phyloP scores from a whole-genome alignment of 2,797 vertebrate species.

The Steatocranus sp. region DNA sequence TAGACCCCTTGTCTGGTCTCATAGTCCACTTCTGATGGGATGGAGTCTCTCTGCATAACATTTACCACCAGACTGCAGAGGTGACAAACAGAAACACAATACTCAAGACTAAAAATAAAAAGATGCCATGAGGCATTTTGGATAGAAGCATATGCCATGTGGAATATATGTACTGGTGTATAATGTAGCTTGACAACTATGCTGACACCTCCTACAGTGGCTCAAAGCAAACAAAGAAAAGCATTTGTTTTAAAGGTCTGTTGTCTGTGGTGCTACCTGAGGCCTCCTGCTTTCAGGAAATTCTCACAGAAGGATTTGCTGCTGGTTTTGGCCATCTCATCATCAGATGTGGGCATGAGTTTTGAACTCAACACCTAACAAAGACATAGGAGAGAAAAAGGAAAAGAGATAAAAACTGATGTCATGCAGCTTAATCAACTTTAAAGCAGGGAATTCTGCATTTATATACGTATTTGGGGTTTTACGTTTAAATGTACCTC shows the following conservation, averaged over 20 bases:
- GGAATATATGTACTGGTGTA: background rate
- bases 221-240: background rate
- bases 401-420: background rate
- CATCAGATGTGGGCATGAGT: constrained; percentile 97
- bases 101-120: background rate
- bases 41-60: constrained; percentile 98
- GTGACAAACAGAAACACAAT: background rate
- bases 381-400: background rate
- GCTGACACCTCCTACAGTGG: background rate
- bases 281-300: constrained; percentile 95
- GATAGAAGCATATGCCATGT: background rate
- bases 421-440: background rate
- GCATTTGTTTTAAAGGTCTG: background rate
- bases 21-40: constrained; percentile 98
- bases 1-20: constrained; percentile 98
- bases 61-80: constrained; percentile 92
- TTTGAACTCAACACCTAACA: constrained; percentile 95
- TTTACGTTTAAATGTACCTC: constrained; percentile 76
- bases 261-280: constrained; percentile 79
- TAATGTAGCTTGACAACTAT: background rate
- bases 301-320: constrained; percentile 99
- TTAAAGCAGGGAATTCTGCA: background rate
- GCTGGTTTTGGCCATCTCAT: constrained; percentile 99
- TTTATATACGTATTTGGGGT: background rate
- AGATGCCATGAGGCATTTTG: background rate